Conservation (phyloP, 2,113 vertebrate genomes). For the Carollia perspicillata region DNA sequence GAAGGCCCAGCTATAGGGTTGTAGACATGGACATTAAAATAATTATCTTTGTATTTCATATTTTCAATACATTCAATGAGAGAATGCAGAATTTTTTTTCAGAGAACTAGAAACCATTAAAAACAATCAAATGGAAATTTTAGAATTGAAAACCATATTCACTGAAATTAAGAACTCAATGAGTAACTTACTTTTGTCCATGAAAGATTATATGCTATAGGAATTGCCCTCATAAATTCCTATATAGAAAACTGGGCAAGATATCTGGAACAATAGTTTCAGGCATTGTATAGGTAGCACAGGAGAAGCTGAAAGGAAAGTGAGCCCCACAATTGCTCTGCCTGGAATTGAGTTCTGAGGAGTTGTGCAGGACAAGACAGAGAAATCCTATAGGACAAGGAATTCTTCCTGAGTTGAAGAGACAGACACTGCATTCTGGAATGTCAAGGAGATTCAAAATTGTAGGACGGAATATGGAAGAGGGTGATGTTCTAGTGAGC, state of each 20-base stretch:
- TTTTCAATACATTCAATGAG: background rate
- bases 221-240: background rate
- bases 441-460: background rate
- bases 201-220: background rate
- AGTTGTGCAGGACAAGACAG: background rate
- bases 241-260: background rate
- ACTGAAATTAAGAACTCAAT: constrained; percentile 27
- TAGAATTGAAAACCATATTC: constrained; percentile 33
- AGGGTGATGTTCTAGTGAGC: background rate
- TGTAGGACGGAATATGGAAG: background rate
- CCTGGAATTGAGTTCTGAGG: background rate
- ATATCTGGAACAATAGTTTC: background rate
- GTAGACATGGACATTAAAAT: constrained; percentile 13
- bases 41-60: background rate
- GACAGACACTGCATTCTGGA: background rate
- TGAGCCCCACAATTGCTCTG: background rate
- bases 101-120: constrained; percentile 41
- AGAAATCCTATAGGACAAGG: background rate
- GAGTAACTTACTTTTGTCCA: background rate
- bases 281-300: background rate
- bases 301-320: background rate
- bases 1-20: background rate
- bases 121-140: constrained; percentile 44
- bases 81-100: background rate
- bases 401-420: background rate